A percentile compares a stretch with the other conserved stretches of the same genome.
phyloP scores from a whole-genome alignment of 2,888 invertebrate species.

The Petrolisthes cinctipes region DNA sequence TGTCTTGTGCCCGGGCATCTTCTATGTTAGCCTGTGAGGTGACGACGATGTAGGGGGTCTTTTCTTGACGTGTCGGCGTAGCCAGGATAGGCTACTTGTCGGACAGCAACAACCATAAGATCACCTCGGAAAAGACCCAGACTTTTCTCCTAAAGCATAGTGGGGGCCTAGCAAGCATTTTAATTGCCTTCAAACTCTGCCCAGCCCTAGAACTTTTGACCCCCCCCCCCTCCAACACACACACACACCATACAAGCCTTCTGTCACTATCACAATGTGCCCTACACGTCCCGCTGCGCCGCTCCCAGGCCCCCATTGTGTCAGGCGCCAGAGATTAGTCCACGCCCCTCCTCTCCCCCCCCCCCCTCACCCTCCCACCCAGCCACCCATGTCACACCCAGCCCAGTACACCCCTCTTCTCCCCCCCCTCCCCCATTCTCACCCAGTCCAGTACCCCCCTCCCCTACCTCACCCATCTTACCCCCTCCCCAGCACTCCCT shows the following conservation, averaged over 20 bases:
- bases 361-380: neutral
- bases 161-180: too few species aligned
- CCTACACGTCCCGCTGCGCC: constrained; percentile 38
- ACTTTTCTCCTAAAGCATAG: too few species aligned
- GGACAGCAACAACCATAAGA: too few species aligned
- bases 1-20: too few species aligned
- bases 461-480: neutral
- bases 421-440: too few species aligned
- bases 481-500: neutral
- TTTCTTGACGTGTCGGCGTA: too few species aligned
- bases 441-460: neutral
- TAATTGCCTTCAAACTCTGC: neutral
- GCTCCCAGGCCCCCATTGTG: constrained; percentile 45
- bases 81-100: too few species aligned
- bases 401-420: constrained; percentile 2
- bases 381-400: neutral
- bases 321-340: constrained; percentile 32
- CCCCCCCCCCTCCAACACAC: neutral
- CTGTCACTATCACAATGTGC: constrained; percentile 33
- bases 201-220: neutral
- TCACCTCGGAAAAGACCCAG: too few species aligned
- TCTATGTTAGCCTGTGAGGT: too few species aligned
- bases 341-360: neutral
- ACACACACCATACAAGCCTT: neutral
- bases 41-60: too few species aligned